Percentiles rank a stretch among this genome's conserved stretches.
Conservation (phyloP, 2,888 invertebrate genomes). For the Therioaphis trifolii region DNA sequence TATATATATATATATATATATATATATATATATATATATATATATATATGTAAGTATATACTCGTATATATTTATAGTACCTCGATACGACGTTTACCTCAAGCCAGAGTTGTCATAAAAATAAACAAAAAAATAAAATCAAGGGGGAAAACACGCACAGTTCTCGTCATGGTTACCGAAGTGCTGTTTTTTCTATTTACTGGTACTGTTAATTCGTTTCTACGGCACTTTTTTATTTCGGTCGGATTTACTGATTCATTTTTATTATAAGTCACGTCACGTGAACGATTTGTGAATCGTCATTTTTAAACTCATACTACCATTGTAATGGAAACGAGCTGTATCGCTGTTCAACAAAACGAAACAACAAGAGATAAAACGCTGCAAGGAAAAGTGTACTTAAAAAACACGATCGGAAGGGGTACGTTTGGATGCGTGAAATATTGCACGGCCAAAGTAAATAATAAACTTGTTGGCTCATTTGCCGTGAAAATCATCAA, state of each 20-base stretch:
- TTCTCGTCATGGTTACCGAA: conserved; percentile 10
- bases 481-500: conserved; percentile 48
- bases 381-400: neutral
- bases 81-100: no score
- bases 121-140: neutral
- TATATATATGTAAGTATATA: no score
- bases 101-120: neutral
- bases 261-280: conserved; percentile 21
- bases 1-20: no score
- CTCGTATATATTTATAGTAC: no score
- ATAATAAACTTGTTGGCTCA: neutral
- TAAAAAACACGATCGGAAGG: conserved; percentile 27
- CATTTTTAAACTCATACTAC: neutral
- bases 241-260: neutral
- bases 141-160: no score
- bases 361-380: neutral
- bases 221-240: neutral
- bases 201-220: neutral
- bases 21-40: neutral
- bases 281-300: neutral
- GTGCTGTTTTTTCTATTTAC: neutral
- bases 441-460: conserved; percentile 13
- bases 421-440: conserved; percentile 39
- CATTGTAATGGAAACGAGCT: neutral
- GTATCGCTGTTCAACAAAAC: neutral